Evolutionary conservation across 1,140 invertebrate species (phyloP).

Genomic region (Brachystomella parvula): DNA sequence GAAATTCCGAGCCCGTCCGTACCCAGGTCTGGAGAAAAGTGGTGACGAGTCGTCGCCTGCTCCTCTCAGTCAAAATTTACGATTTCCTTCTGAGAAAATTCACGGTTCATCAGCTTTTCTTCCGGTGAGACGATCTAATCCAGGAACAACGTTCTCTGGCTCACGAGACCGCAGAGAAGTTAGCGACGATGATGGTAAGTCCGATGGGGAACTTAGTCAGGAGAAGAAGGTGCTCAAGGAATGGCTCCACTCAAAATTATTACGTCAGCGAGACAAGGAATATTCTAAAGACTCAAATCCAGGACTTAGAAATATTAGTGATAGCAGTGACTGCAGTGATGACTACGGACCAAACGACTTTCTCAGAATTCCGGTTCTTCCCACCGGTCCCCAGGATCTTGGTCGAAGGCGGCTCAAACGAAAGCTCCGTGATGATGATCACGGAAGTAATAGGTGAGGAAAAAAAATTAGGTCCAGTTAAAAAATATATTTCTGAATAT

Average conservation of each 20-base stretch:
- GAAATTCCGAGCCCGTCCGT: constrained; percentile 21
- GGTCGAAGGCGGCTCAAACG: constrained; percentile 16
- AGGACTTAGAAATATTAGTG: constrained; percentile 17
- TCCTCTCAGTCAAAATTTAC: no score
- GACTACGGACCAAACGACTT: constrained; percentile 11
- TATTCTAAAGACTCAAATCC: not conserved
- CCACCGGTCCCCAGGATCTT: not conserved
- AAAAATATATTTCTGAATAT: no score
- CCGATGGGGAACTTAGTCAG: constrained; percentile 29
- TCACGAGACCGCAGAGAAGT: not conserved
- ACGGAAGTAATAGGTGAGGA: no score
- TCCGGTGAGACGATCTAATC: no score
- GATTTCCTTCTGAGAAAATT: no score
- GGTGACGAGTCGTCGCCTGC: no score
- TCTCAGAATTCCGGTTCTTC: not conserved
- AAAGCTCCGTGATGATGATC: constrained; percentile 8
- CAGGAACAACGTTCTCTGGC: not conserved
- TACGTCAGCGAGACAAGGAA: constrained; percentile 14
- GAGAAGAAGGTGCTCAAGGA: constrained; percentile 32
- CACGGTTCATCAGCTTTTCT: no score
- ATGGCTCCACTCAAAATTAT: constrained; percentile 30
- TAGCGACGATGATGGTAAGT: constrained; percentile 13
- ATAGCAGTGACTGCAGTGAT: constrained; percentile 31
- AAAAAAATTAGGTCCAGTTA: no score
- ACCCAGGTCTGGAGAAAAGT: no score